These are phyloP conservation scores for Hetaerina americana DNA, from an alignment of 1,140 invertebrate genomes.

Conservation along the genomic window DNA sequence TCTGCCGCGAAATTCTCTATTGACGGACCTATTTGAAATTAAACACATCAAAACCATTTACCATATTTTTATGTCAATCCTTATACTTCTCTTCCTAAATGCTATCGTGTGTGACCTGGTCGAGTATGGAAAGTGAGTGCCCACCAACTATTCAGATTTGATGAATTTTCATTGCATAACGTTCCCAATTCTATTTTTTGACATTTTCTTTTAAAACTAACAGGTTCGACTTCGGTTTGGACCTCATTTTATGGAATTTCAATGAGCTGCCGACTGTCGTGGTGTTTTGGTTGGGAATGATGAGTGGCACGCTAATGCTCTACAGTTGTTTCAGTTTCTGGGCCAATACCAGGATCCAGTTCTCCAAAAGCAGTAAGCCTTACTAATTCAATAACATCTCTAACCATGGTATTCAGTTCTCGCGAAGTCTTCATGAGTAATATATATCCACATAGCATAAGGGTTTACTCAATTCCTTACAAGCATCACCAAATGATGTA, in stretches of 20 bases:
- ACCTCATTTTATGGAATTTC: constrained; percentile 38
- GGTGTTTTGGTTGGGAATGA: constrained; percentile 41
- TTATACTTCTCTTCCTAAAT: constrained; percentile 60
- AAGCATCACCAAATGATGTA: too few species aligned
- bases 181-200: not conserved
- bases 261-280: constrained; percentile 38
- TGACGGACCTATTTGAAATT: constrained; percentile 66
- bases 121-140: constrained; percentile 57
- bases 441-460: too few species aligned
- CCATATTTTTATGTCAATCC: constrained; percentile 68
- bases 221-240: constrained; percentile 39
- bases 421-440: too few species aligned
- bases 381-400: not conserved
- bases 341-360: constrained; percentile 25
- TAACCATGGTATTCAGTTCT: not conserved
- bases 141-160: not conserved
- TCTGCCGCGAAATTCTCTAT: constrained; percentile 48
- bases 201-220: constrained; percentile 19
- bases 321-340: constrained; percentile 41
- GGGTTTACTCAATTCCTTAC: too few species aligned
- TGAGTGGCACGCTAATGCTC: constrained; percentile 32
- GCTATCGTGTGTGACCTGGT: constrained; percentile 57
- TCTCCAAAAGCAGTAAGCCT: constrained; percentile 26
- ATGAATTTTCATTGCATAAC: constrained; percentile 6
- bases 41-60: constrained; percentile 70